Base-by-base conservation (phyloP, 1,140 invertebrate species). In the Drosophila lacertosa region DNA sequence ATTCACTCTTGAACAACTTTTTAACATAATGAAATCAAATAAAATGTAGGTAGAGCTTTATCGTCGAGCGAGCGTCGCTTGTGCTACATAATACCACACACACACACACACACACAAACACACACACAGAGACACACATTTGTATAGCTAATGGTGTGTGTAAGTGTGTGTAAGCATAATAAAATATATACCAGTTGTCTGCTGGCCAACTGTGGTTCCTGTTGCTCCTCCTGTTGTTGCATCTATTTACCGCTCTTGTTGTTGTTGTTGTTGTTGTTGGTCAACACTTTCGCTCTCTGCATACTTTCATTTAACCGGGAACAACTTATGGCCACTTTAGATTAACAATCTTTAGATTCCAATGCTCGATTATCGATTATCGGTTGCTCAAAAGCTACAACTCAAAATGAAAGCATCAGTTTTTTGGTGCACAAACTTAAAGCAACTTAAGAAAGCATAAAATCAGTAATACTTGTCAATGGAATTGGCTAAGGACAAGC, bases 11-110 rank as follows among this genome's bases (percentile, higher is more conserved):
- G 82, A 86, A 72, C 77, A 86, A 86, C 81, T 86, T 86, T 88
- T 86, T 86, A 86, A 86, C 77, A 86, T 88, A 86, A 86, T 88
- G 81, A 86, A 88, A 86, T 86, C 82, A 86, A 86, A 86, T 81
- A 88, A 86, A 88, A 86, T 86, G 82, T 88, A 86, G 82, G 81
- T 88, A 78, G 70, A 29, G 71, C 74, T 65, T 77, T 68, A 74
- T 74, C 65, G 74, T 74, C 65, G 74, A 78, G 65, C 79, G 40
- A 73, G 33, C 54, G 39, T 26, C 40, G 69, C 63, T 67, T 72
- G 69, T 72, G 63, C 69, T 55, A 72, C 48, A 72, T 72, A 72
- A 60, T 47, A 65, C 51, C 45, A 65, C 53, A 65, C 53, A 64
- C 60, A 65, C 24, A 44, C 35, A 44, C 26, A 9, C 7, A 29